Base-by-base conservation (phyloP, 1,140 invertebrate genomes). In the Drosophila oshimai region DNA sequence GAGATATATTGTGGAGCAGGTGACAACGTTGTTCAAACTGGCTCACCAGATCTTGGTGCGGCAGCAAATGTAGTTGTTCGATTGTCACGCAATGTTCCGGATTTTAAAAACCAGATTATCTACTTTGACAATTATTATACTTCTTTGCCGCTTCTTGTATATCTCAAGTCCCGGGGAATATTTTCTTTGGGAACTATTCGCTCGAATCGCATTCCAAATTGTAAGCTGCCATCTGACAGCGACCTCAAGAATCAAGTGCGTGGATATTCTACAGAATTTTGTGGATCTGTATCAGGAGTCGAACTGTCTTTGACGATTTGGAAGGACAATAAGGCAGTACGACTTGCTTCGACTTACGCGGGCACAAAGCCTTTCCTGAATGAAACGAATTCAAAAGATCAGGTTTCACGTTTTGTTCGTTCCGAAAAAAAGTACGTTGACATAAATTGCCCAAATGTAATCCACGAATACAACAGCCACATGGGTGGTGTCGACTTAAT, bases 291-390 rank as follows among this genome's bases (percentile, higher is more conserved):
- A 33, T 55, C 39, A 18, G 53, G 39, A 24, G 34, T 54, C 24
- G 36, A 54, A 34, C 12, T 55, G 22, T 55, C 50, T 20, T 55
- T 55, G 20, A 28, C 39, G 26, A 24, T 55, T 55, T 55, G 53
- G 41, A 57, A 57, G 37, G 53, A 57, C 53, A 57, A 47, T 44
- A 58, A 46, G 37, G 37, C 54, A 33, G 39, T 58, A 24, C 42
- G 42, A 44, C 39, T 58, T 42, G 9, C 54, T 22, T 58, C 54
- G 31, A 58, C 42, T 44, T 58, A 58, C 18, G 41, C 44, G 17
- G 29, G 17, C 15, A 37, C 54, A 22, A 36, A 47, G 29, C 53
- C 39, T 46, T 57, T 57, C 41, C 39, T 36, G 39, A 58, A 46
- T 57, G 29, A 51, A 47, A 47, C 24, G 44, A 47, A 37, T 50